Base-by-base conservation (phyloP, 2,113 vertebrate species). In the Pterophyllum scalare region DNA sequence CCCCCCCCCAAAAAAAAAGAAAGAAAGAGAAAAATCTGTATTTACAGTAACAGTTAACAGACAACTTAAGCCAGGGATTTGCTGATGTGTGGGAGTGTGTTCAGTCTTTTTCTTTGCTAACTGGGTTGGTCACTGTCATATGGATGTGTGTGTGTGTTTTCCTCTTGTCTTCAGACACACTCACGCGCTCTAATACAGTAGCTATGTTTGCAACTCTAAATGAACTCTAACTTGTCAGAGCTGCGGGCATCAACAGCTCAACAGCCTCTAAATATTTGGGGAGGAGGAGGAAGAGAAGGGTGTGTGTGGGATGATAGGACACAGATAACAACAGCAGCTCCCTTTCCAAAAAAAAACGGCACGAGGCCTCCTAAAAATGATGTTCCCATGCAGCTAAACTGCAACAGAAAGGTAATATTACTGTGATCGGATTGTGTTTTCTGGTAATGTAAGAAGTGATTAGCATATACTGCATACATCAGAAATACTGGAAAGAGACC, bases 211-310 rank as follows among this genome's bases (percentile, higher is more conserved):
- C 86, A 91, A 92, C 80, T 91, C 83, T 85, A 77, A 65, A 78
- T 92, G 88, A 88, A 89, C 86, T 62, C 81, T 31, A 65, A 85
- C 86, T 79, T 79, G 81, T 91, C 64, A 75, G 89, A 86, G 91
- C 91, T 91, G 85, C 75, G 3, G 91, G 91, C 91, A 81, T 92
- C 89, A 91, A 91, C 91, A 91, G 61, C 72, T 77, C 72, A 74
- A 33, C 65, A 59, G 82, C 62, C 75, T 83, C 58, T 79, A 81
- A 80, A 86, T 84, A 86, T 90, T 89, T 86, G 76, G 84, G 77
- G 56, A 80, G 43, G 61, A 81, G 67, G 26, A n/a, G 35, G 74
- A 24, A n/a, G 65, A 65, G 62, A 26, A 5, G 81, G 43, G 20
- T 10, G 52, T 5, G 58, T 19, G 59, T 6, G 2, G 31, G 43